A percentile compares a stretch with the other conserved stretches of the same genome.
Evolutionary conservation across 2,888 invertebrate species (phyloP).

Genomic region (Ganaspis brasiliensis): DNA sequence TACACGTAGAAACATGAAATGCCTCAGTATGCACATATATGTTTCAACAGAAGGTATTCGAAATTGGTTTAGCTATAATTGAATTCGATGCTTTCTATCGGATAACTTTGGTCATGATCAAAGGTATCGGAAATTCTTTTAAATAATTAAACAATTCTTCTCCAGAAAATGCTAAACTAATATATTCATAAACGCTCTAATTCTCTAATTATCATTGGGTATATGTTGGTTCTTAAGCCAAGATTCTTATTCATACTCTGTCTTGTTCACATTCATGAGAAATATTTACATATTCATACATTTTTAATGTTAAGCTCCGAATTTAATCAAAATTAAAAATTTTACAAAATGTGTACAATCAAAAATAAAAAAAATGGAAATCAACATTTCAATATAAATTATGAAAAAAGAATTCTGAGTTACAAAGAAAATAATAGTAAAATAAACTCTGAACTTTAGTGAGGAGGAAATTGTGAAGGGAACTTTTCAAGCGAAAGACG

Average conservation of each 20-base stretch:
- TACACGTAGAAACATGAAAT: constrained; percentile 14
- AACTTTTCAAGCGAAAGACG: neutral
- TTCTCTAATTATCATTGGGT: neutral
- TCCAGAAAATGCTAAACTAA: neutral
- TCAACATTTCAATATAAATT: neutral
- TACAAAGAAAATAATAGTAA: neutral
- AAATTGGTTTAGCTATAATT: constrained; percentile 30
- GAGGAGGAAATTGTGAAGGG: too few relatives aligned
- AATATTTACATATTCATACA: constrained; percentile 21
- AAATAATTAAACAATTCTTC: neutral
- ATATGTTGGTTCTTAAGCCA: neutral
- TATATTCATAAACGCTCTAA: neutral
- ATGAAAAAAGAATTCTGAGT: neutral
- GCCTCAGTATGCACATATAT: neutral
- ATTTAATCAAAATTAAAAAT: neutral
- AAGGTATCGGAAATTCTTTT: constrained; percentile 16
- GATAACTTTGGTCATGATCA: constrained; percentile 2
- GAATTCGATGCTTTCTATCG: constrained; percentile 3
- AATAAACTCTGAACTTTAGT: neutral
- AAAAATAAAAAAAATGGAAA: neutral
- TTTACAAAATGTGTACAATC: too few relatives aligned
- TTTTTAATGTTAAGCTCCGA: neutral
- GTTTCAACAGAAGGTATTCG: constrained; percentile 1
- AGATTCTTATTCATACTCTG: constrained; percentile 15
- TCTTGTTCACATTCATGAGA: constrained; percentile 9